Evolutionary conservation across 2,113 vertebrate genomes (phyloP), one percentile per base, ranked within the genome.

Genomic region (Oncorhynchus kisutch): DNA sequence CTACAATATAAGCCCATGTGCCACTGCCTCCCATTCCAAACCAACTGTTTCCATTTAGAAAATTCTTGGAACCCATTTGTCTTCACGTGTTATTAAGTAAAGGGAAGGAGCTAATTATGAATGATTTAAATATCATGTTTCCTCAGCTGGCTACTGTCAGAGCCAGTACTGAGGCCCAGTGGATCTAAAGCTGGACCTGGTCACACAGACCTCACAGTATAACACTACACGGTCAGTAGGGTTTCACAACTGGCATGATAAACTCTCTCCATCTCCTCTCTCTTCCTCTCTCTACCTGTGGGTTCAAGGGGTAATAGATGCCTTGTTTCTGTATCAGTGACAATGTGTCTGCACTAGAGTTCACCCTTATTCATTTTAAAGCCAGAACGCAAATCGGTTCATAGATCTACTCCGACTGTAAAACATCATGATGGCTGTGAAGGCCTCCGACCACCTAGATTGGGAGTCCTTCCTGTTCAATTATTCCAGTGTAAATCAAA

Each of bases 41-140:
- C 87, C 82, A 48, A 90, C 81, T 76, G 54, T 91, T 92, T 92
- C 84, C 88, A 89, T 90, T 82, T 85, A 81, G 86, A 81, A 86
- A 88, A 82, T 83, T 90, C 85, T 87, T 87, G 79, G 87, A 91
- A 87, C 2, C 83, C 81, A 84, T 88, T 81, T 81, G 85, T 88
- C 86, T 86, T 84, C 79, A 76, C 85, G 86, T 91, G 85, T 85
- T 89, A 81, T 90, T 89, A 87, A 85, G 85, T 81, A 87, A 78
- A 84, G 73, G 83, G 81, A 91, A 89, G 78, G 81, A 91, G 81
- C 83, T 89, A 88, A 91, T 92, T 91, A 87, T 85, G 78, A 91
- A 90, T 89, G 83, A 90, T 91, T 91, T 82, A 80, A 80, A 88
- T 85, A 91, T 92, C 79, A 60, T 74, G 80, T 91, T 91, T 75